Base-by-base conservation (phyloP, 2,888 invertebrate species). In the Chalcosyrphus nemorum region DNA sequence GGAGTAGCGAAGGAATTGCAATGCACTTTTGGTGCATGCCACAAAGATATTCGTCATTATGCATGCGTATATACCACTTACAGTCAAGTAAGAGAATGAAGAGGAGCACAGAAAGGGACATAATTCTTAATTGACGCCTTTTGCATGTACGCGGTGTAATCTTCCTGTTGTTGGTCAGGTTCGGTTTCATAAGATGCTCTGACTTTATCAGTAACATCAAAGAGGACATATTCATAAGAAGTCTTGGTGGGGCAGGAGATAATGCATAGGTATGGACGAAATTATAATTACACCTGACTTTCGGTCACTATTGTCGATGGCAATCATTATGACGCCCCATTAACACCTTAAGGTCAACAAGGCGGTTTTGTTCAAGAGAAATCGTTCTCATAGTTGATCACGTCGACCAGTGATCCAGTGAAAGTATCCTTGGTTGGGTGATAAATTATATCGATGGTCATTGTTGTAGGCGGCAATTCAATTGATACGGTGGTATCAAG, bases 401-500 rank as follows among this genome's bases (percentile, higher is more conserved):
- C 7, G 43, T 38, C 38, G 19, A 56, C 13, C 38, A 59, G 45
- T 5, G 54, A 13, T 7, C 35, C 21, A 43, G n/a, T n/a, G n/a
- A n/a, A n/a, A 15, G n/a, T 13, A 29, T 43, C 56, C 56, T 57
- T 29, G 7, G 17, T 54, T 50, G n/a, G 52, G 52, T 72, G 59
- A 72, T 82, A 72, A 77, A 82, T 82, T 77, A 66, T 77, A 66
- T 43, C 24, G 29, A 41, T 47, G 21, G 15, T 38, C 52, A 77
- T 72, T 77, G 81, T 66, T 54, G 59, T 17, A 54, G 66, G 71
- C 56, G 77, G 45, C 56, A 32, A 32, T 63, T 50, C 72, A 35
- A 74, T 74, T 78, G 57, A 78, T 82, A 72, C 68, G 72, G 82
- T 82, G 78, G 43, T 74, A 82, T 82, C 78, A 82, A 82, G 82